Evolutionary conservation across 2,797 vertebrate genomes (phyloP), one percentile per base, ranked within the genome.

Genomic region (Poecilia picta): DNA sequence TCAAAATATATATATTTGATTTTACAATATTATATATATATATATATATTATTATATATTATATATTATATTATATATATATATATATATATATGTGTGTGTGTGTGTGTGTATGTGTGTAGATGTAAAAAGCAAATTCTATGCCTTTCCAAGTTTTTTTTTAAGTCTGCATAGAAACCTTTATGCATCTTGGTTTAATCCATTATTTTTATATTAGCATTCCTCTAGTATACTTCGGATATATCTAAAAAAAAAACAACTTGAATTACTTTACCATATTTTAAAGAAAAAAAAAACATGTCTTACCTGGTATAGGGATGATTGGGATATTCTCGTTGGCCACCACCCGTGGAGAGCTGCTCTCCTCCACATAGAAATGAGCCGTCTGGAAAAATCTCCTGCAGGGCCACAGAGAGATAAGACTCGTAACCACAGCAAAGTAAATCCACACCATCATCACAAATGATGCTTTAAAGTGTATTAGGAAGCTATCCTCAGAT

Each of bases 351-450:
- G 98, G 98, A 70, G 98, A 99, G 89, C 93, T 98, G 96, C 98
- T 98, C 91, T 99, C 98, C 91, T 99, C 98, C 92, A 99, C 97
- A 86, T 99, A 99, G 94, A 99, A 98, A 94, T 99, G 98, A 90
- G 98, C 97, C 12, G 98, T 98, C 94, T 99, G 98, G 90, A 99
- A 99, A 95, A 98, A 99, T 92, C 98, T 99, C 96, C 98, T 99
- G 93, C 85, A 89, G 86, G 87, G 89, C 88, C 81, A 94, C 85
- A 91, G 80, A 87, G 78, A 93, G 81, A 93, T 83, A 79, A 77
- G 85, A 66, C 74, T 53, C 59, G 72, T 82, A 76, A 82, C 77
- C 51, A 49, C 28, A 64, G 76, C 77, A 53, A 72, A 59, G 62
- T 74, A 74, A 90, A 85, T 81, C 80, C 70, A 87, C 80, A 73